Evolutionary conservation across 2,797 vertebrate genomes (phyloP).

Genomic region (Neostethus bicornis): DNA sequence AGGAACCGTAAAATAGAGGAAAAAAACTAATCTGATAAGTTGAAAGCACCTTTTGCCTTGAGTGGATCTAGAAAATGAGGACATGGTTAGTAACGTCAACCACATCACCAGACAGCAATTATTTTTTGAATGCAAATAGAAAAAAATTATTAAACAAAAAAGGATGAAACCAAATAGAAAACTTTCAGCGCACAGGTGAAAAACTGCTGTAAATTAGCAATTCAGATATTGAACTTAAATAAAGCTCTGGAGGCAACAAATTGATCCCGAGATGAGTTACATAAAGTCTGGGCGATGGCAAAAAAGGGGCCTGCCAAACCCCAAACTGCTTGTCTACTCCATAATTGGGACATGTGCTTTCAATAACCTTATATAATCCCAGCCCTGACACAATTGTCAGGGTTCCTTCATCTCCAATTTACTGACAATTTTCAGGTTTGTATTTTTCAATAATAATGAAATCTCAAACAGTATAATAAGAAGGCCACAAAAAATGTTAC

Average conservation of each 20-base stretch:
- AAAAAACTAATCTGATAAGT: slow-evolving; percentile 11
- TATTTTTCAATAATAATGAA: slow-evolving; percentile 59
- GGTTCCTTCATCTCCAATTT: slow-evolving; percentile 51
- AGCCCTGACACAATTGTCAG: slow-evolving; percentile 59
- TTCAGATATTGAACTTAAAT: slow-evolving; percentile 6
- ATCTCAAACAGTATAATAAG: slow-evolving; percentile 35
- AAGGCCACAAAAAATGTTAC: slow-evolving; percentile 35
- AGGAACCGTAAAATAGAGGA: slow-evolving; percentile 31
- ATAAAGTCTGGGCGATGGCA: slow-evolving; percentile 47
- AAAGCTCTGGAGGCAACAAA: slow-evolving; percentile 13
- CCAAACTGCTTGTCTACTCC: slow-evolving; percentile 27
- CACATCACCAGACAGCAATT: background rate
- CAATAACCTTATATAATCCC: slow-evolving; percentile 77
- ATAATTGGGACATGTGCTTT: slow-evolving; percentile 69
- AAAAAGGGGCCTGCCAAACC: slow-evolving; percentile 42
- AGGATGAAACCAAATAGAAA: background rate
- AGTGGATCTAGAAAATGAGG: slow-evolving; percentile 10
- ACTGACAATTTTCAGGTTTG: slow-evolving; percentile 53
- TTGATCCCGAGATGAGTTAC: slow-evolving; percentile 31
- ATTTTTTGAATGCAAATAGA: slow-evolving; percentile 3
- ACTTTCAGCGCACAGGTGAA: slow-evolving; percentile 3
- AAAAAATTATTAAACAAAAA: slow-evolving; percentile 2
- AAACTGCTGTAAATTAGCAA: slow-evolving; percentile 14
- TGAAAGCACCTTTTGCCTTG: slow-evolving; percentile 15
- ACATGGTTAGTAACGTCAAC: slow-evolving; percentile 13